These are phyloP conservation scores for Megalonaias nervosa DNA, from an alignment of 1,140 invertebrate genomes.

Conservation along the genomic window DNA sequence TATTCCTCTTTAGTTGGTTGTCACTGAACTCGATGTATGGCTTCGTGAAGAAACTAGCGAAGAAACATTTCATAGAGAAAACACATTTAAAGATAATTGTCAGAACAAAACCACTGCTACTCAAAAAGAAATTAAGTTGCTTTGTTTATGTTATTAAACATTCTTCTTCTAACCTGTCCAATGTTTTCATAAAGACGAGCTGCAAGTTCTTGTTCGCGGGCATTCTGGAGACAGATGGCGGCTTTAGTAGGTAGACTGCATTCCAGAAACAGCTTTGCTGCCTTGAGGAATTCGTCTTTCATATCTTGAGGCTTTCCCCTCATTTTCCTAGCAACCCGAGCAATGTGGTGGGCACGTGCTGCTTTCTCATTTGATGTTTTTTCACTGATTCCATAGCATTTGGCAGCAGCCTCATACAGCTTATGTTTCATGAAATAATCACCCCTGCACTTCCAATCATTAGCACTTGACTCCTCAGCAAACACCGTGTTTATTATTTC, in stretches of 20 bases:
- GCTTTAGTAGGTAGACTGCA: slow-evolving; percentile 10
- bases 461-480: slow-evolving; percentile 23
- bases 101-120: too few species aligned
- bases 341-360: slow-evolving; percentile 21
- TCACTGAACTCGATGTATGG: too few species aligned
- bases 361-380: slow-evolving; percentile 13
- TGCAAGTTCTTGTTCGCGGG: slow-evolving; percentile 9
- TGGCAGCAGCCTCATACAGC: slow-evolving; percentile 36
- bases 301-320: background rate
- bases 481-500: slow-evolving; percentile 16
- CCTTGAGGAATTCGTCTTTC: slow-evolving; percentile 21
- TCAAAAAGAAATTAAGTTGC: too few species aligned
- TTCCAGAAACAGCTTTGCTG: slow-evolving; percentile 13
- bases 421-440: slow-evolving; percentile 34
- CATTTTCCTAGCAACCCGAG: slow-evolving; percentile 10
- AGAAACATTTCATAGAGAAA: too few species aligned
- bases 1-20: too few species aligned
- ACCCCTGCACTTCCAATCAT: slow-evolving; percentile 30
- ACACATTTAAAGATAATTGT: too few species aligned
- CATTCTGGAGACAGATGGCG: slow-evolving; percentile 25
- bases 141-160: too few species aligned
- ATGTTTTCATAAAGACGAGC: too few species aligned
- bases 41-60: too few species aligned
- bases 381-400: slow-evolving; percentile 26
- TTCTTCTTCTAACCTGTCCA: too few species aligned